phyloP scores from a whole-genome alignment of 2,888 invertebrate genomes.

The Antheraea yamamai region DNA sequence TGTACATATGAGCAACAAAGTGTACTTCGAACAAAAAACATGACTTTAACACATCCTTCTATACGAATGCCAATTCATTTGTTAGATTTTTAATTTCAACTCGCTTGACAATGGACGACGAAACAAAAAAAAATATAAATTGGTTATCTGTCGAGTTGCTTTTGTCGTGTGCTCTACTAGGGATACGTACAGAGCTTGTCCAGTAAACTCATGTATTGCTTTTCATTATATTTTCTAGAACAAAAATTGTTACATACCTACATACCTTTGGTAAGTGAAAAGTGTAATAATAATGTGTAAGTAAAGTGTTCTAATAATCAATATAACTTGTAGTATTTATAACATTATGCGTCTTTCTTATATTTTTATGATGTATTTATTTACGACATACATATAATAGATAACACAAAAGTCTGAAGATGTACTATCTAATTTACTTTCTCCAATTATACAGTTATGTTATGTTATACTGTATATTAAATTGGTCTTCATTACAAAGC shows the following conservation, averaged over 20 bases:
- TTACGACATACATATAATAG: background rate
- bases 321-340: no score
- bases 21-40: background rate
- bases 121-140: conserved; percentile 10
- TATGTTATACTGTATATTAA: no score
- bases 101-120: conserved; percentile 3
- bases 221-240: background rate
- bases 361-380: no score
- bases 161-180: background rate
- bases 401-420: background rate
- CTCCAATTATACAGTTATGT: background rate
- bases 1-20: background rate
- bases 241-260: no score
- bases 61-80: conserved; percentile 4
- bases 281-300: no score
- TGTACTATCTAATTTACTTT: background rate
- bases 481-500: background rate
- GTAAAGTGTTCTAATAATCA: no score
- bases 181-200: background rate
- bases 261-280: no score
- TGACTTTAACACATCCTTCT: background rate
- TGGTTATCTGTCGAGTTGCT: conserved; percentile 7
- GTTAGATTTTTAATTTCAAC: conserved; percentile 9
- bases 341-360: no score
- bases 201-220: background rate